These are phyloP conservation scores for Lacerta agilis DNA, from an alignment of 2,797 vertebrate genomes.

Conservation along the genomic window DNA sequence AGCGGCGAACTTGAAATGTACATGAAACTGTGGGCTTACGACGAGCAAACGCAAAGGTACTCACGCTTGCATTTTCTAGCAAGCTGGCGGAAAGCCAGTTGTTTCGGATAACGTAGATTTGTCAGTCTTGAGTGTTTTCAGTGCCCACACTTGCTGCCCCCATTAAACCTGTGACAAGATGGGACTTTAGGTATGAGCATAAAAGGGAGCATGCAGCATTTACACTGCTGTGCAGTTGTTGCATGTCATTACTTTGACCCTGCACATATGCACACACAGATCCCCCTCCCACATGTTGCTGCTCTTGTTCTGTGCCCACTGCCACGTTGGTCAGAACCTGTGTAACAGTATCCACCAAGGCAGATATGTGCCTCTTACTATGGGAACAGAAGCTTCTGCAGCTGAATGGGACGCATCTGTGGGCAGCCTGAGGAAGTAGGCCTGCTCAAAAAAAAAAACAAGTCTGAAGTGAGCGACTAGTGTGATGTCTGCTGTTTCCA, in stretches of 20 bases:
- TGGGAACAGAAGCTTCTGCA: too few species aligned
- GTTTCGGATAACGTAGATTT: too few species aligned
- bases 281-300: not conserved
- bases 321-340: not conserved
- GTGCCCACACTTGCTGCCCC: not conserved
- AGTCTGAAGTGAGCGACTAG: too few species aligned
- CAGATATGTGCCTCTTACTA: too few species aligned
- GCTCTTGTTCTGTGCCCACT: not conserved
- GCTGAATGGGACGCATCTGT: too few species aligned
- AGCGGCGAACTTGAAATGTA: slow-evolving; percentile 82
- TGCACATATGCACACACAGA: too few species aligned
- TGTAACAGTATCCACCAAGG: not conserved
- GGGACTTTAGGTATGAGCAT: not conserved
- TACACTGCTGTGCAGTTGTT: not conserved
- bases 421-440: too few species aligned
- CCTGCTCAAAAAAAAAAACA: too few species aligned
- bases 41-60: slow-evolving; percentile 90
- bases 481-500: too few species aligned
- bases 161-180: not conserved
- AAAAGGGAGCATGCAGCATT: not conserved
- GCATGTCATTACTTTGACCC: too few species aligned
- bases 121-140: too few species aligned
- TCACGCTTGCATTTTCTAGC: not conserved
- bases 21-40: slow-evolving; percentile 90
- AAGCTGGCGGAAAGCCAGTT: not conserved